These are phyloP conservation scores for Apantesis nais DNA, from an alignment of 2,888 invertebrate species.

Conservation along the genomic window DNA sequence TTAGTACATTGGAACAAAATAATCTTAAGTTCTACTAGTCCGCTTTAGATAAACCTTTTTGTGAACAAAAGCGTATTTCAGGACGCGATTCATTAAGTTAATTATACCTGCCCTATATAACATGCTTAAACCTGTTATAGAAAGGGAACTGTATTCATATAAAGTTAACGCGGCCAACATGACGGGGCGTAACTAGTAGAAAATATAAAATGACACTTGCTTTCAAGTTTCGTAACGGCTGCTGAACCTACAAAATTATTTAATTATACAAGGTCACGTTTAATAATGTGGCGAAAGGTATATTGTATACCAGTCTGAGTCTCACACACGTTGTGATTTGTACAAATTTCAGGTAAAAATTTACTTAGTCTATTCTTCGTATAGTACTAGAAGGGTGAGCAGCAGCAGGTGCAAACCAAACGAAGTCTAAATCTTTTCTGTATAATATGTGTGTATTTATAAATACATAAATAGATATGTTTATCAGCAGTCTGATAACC, in stretches of 20 bases:
- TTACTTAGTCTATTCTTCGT: neutral
- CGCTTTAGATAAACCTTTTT: neutral
- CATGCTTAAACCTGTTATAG: neutral
- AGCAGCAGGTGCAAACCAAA: too few species aligned
- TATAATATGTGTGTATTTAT: too few species aligned
- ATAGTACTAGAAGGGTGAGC: too few species aligned
- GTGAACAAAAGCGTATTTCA: neutral
- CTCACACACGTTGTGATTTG: neutral
- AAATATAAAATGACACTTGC: slow-evolving; percentile 4
- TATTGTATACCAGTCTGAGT: neutral
- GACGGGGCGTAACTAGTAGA: neutral
- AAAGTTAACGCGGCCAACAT: neutral
- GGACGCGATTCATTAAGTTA: too few species aligned
- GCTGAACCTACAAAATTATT: neutral
- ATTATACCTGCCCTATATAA: neutral
- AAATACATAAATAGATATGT: too few species aligned
- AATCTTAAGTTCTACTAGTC: neutral
- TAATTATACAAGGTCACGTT: slow-evolving; percentile 5
- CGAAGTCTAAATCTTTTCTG: too few species aligned
- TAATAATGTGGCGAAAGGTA: neutral
- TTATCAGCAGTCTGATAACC: too few species aligned
- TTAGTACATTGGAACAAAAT: neutral
- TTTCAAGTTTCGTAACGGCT: slow-evolving; percentile 6
- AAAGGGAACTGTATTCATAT: neutral
- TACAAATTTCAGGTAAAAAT: neutral